Evolutionary conservation across 2,797 vertebrate genomes (phyloP), one percentile per base, ranked within the genome.

Genomic region (Pipistrellus kuhlii): DNA sequence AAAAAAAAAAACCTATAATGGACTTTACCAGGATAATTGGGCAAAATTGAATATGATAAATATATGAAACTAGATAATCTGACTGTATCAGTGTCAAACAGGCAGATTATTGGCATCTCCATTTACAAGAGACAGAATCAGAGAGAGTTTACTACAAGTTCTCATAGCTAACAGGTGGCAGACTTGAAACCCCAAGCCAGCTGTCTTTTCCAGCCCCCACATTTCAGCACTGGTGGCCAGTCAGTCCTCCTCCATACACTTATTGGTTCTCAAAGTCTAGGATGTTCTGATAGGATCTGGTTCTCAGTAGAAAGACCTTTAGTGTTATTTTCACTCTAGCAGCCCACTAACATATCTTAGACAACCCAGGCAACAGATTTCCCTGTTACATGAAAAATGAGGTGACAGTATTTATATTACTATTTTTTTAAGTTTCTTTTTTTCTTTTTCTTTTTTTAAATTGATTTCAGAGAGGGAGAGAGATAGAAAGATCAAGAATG

Each of bases 311-410:
- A 76, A 92, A 90, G 72, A 30, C 15, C 15, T 57, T 13, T 30
- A 48, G 4, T 44, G 23, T 55, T 88, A 18, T 90, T 90, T 85
- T 90, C 27, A 51, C 21, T 6, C 80, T 51, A n/a, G 27, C 8
- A 73, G 78, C 55, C 72, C 75, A 5, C 30, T 62, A 14, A 30
- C 62, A 80, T 30, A 48, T 64, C 35, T 41, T 59, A 89, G 41
- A 25, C 72, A 91, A 68, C 17, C 27, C 66, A 73, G 30, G 44
- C 13, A 88, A 62, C 15, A 81, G 14, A 27, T 75, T 91, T 76
- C 38, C 23, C 51, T 91, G 87, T 82, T 91, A 89, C 41, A 59
- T 78, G 41, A 86, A 83, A 83, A 93, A 77, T 78, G n/a, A 93
- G n/a, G 69, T 48, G 21, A 27, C 35, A 83, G 9, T 64, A 53